Evolutionary conservation across 64 coral and sea anemone genomes (phyloP).

Genomic region (Anthopleura sola): DNA sequence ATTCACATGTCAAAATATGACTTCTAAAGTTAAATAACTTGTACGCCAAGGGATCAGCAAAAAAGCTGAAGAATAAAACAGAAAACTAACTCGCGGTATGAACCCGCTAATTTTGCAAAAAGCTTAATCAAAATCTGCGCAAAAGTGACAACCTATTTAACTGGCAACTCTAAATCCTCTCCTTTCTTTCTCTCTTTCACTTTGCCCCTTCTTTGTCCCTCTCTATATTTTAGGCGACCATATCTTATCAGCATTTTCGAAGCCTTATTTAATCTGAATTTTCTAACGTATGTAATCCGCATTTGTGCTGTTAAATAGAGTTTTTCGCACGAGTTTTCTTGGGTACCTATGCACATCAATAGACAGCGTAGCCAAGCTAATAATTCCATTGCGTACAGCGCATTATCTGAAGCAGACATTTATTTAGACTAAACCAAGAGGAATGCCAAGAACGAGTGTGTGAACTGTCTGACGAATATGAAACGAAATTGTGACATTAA

Average conservation of each 20-base stretch:
- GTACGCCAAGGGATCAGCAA: not conserved
- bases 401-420: not conserved
- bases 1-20: not conserved
- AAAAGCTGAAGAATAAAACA: not conserved
- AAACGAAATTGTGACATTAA: not conserved
- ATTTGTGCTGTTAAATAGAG: not conserved
- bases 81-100: not conserved
- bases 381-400: not conserved
- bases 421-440: not conserved
- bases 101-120: not conserved
- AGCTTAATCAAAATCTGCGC: not conserved
- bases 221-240: not conserved
- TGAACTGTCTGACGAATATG: not conserved
- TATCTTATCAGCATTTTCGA: not conserved
- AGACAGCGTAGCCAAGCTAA: not conserved
- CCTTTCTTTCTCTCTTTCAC: too few relatives aligned
- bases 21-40: not conserved
- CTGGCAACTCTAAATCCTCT: not conserved
- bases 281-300: not conserved
- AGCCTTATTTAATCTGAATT: not conserved
- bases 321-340: not conserved
- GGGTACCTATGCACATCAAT: conserved; percentile 17
- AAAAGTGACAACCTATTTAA: not conserved
- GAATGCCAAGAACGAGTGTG: not conserved
- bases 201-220: not conserved